phyloP scores from a whole-genome alignment of 2,113 vertebrate species.

The Pao palembangensis region DNA sequence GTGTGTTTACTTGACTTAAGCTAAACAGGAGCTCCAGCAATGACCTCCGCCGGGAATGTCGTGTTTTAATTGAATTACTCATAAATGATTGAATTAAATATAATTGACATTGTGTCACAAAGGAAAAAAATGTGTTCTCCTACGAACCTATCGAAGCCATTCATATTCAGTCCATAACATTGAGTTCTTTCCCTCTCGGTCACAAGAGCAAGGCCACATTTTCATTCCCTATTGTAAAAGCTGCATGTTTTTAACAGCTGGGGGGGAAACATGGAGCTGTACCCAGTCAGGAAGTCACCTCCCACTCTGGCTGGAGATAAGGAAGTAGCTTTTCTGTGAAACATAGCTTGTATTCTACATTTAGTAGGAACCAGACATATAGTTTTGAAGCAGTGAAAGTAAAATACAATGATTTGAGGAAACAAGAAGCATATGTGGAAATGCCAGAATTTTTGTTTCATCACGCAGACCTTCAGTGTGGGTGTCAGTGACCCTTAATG shows the following conservation, averaged over 20 bases:
- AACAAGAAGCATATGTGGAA: not conserved
- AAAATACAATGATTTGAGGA: not conserved
- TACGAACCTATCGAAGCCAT: not conserved
- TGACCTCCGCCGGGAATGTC: too few species aligned
- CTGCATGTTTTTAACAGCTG: conserved; percentile 24
- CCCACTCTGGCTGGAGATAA: conserved; percentile 56
- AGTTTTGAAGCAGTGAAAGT: not conserved
- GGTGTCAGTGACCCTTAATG: conserved; percentile 1
- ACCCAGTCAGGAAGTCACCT: conserved; percentile 59
- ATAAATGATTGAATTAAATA: too few species aligned
- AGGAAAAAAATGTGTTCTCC: too few species aligned
- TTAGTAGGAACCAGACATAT: not conserved
- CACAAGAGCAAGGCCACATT: conserved; percentile 5
- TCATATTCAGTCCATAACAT: not conserved
- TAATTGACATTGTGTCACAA: too few species aligned
- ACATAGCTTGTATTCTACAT: conserved; percentile 11
- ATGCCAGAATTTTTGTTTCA: not conserved
- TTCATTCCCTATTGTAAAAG: conserved; percentile 25
- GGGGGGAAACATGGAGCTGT: conserved; percentile 51
- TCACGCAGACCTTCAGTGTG: conserved; percentile 14
- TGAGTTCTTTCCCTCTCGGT: not conserved
- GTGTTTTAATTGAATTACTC: too few species aligned
- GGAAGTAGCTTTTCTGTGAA: conserved; percentile 31
- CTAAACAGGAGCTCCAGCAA: not conserved
- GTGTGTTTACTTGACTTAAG: not conserved